Evolutionary conservation across 1,140 invertebrate species (phyloP).

Genomic region (Archegozetes longisetosus): DNA sequence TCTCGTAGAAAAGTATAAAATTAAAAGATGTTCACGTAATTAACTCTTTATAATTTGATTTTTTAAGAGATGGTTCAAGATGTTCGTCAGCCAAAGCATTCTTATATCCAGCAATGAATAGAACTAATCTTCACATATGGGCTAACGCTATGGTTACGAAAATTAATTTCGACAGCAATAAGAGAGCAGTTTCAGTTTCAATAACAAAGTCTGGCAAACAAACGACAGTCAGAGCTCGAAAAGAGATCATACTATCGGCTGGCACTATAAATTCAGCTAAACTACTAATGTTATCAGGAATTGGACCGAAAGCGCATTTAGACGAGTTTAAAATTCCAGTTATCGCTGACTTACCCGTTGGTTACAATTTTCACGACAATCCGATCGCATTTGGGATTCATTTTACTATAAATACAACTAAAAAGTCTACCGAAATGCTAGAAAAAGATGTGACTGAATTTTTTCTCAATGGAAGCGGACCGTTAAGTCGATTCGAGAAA

Average conservation of each 20-base stretch:
- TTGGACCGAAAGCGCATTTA: conserved; percentile 34
- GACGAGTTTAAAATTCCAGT: conserved; percentile 22
- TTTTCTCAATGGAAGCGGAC: background rate
- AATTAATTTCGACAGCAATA: conserved; percentile 32
- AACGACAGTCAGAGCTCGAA: conserved; percentile 49
- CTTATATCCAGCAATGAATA: conserved; percentile 54
- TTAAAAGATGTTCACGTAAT: conserved; percentile 55
- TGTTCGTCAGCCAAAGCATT: conserved; percentile 83
- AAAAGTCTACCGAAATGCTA: conserved; percentile 39
- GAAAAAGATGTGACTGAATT: background rate
- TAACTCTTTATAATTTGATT: conserved; percentile 41
- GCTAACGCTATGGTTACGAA: conserved; percentile 12
- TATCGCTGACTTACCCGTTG: conserved; percentile 31
- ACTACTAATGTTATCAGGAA: conserved; percentile 72
- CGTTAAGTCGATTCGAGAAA: background rate
- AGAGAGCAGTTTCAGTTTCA: conserved; percentile 54
- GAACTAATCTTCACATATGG: conserved; percentile 25
- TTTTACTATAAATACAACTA: conserved; percentile 1
- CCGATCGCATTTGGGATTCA: conserved; percentile 29
- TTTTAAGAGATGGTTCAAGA: conserved; percentile 56
- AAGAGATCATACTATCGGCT: conserved; percentile 69
- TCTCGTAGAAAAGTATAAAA: conserved; percentile 8
- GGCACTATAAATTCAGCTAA: conserved; percentile 80
- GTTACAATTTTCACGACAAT: conserved; percentile 38
- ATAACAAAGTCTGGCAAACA: conserved; percentile 38